Evolutionary conservation across 2,113 vertebrate genomes (phyloP).

Genomic region (Etia nguti): DNA sequence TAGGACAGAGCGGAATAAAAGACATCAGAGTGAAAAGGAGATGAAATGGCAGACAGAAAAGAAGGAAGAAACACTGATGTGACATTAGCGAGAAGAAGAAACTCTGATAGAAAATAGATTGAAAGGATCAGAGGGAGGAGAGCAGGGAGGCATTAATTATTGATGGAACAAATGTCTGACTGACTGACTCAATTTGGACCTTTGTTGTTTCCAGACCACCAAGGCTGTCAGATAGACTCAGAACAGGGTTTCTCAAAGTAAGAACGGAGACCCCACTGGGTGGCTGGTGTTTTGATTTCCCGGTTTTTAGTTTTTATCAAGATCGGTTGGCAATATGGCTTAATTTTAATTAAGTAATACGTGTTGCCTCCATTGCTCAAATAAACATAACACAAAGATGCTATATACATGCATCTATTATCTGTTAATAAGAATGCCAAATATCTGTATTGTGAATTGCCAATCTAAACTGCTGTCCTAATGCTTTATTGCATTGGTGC

Average conservation of each 20-base stretch:
- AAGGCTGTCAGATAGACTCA: slow-evolving; percentile 46
- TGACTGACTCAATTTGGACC: slow-evolving; percentile 68
- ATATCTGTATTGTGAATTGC: not conserved
- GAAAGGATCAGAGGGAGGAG: slow-evolving; percentile 50
- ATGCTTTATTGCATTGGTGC: not conserved
- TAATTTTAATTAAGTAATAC: not conserved
- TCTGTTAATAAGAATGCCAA: not conserved
- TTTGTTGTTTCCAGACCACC: slow-evolving; percentile 64
- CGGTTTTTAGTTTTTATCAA: not conserved
- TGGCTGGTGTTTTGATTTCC: not conserved
- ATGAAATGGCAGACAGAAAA: not conserved
- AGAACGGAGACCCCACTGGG: not conserved
- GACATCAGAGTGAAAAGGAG: not conserved
- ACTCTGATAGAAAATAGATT: slow-evolving; percentile 51
- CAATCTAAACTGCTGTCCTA: not conserved
- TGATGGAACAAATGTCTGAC: slow-evolving; percentile 70
- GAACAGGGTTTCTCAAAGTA: slow-evolving; percentile 9
- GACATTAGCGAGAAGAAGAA: not conserved
- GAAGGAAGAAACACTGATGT: not conserved
- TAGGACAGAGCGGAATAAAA: not conserved
- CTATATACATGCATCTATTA: not conserved
- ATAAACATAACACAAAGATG: not conserved
- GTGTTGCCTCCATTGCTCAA: not conserved
- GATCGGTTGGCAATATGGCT: accelerated
- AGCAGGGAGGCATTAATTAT: slow-evolving; percentile 61